Percentiles rank a stretch among this genome's conserved stretches.
Conservation (phyloP, 2,113 vertebrate species). For the Eleginops maclovinus region DNA sequence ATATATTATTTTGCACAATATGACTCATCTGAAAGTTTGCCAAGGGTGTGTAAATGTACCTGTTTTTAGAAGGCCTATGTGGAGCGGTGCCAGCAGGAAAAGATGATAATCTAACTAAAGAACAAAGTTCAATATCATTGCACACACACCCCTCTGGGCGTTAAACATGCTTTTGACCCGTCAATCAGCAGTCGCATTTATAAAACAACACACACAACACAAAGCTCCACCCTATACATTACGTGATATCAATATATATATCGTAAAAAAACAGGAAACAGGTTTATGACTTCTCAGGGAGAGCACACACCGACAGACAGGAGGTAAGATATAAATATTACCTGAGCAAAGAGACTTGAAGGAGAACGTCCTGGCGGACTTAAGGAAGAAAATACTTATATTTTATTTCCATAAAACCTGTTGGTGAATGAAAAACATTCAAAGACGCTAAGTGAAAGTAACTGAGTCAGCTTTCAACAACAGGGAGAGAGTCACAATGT, state of each 20-base stretch:
- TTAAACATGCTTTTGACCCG: neutral
- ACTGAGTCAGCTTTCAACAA: too few species aligned
- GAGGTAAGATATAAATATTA: neutral
- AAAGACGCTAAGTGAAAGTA: too few species aligned
- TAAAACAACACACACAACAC: neutral
- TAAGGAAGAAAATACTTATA: neutral
- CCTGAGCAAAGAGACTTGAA: neutral
- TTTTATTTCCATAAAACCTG: neutral
- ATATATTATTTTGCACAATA: neutral
- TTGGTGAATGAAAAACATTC: neutral
- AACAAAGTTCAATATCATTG: constrained; percentile 19
- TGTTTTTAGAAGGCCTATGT: neutral
- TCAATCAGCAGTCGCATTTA: constrained; percentile 4
- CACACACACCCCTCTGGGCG: neutral
- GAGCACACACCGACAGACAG: neutral
- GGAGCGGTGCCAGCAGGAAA: constrained; percentile 34
- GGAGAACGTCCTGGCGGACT: neutral
- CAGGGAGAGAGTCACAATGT: too few species aligned
- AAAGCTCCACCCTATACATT: neutral
- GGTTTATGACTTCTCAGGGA: neutral
- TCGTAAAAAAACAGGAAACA: neutral
- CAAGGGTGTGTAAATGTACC: neutral
- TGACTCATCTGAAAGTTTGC: neutral
- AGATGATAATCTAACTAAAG: constrained; percentile 35
- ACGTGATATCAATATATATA: too few species aligned